Conservation (phyloP, 2,113 vertebrate genomes). For the Psilopogon haemacephalus region DNA sequence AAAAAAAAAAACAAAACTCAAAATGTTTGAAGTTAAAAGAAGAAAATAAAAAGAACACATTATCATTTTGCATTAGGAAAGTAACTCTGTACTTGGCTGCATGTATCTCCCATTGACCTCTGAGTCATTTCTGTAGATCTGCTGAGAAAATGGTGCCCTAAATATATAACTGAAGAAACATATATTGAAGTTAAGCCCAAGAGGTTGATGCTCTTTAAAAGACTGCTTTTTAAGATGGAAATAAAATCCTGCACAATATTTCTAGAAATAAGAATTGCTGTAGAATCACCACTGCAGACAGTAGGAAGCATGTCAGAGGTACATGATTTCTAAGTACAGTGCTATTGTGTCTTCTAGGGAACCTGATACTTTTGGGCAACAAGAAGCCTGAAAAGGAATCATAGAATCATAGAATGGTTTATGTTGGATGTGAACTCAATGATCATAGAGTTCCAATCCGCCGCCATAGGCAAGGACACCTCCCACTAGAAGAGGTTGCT, state of each 20-base stretch:
- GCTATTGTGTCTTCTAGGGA: background rate
- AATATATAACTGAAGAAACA: background rate
- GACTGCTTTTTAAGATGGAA: background rate
- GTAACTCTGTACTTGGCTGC: background rate
- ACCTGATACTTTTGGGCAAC: background rate
- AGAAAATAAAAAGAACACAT: conserved; percentile 13
- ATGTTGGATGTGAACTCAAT: too few relatives aligned
- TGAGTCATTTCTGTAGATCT: background rate
- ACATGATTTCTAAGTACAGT: background rate
- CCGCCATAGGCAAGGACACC: too few relatives aligned
- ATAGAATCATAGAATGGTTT: too few relatives aligned
- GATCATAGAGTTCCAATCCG: too few relatives aligned
- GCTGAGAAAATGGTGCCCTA: background rate
- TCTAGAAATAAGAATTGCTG: background rate
- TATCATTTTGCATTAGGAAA: background rate
- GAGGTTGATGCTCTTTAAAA: background rate
- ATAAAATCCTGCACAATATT: background rate
- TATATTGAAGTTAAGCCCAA: background rate
- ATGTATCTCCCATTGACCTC: background rate
- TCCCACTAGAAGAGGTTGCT: too few relatives aligned
- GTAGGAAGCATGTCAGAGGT: background rate
- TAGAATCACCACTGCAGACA: background rate
- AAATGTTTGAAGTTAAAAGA: background rate
- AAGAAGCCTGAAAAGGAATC: background rate
- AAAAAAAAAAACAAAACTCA: too few relatives aligned